Evolutionary conservation across 2,888 invertebrate genomes (phyloP).

Genomic region (Tachystola acroxantha): DNA sequence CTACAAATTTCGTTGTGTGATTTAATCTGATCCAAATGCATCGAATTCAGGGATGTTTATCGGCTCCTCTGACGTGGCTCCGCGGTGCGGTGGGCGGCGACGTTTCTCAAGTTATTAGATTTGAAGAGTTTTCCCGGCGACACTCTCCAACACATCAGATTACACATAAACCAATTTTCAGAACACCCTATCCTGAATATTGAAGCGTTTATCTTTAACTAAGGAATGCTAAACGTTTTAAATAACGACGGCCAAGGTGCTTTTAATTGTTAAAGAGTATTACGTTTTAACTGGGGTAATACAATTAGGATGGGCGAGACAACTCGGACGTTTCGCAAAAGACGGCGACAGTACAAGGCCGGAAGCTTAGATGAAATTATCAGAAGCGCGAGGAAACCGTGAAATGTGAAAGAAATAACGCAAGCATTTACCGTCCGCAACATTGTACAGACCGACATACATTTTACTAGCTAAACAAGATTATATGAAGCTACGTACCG

Average conservation of each 20-base stretch:
- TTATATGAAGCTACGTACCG: too few relatives aligned
- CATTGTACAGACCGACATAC: too few relatives aligned
- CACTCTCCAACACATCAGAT: slow-evolving; percentile 36
- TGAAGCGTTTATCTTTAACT: not conserved
- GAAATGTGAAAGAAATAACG: not conserved
- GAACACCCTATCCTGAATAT: slow-evolving; percentile 5
- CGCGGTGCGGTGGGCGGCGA: slow-evolving; percentile 11
- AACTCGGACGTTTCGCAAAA: not conserved
- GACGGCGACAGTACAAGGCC: too few relatives aligned
- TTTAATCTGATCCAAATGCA: slow-evolving; percentile 28
- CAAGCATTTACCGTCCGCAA: too few relatives aligned
- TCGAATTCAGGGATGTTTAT: slow-evolving; percentile 30
- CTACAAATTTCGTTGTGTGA: too few relatives aligned
- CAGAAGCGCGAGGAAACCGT: not conserved
- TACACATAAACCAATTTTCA: slow-evolving; percentile 30
- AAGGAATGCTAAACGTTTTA: not conserved
- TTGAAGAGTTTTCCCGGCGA: slow-evolving; percentile 41
- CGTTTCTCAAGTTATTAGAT: slow-evolving; percentile 39
- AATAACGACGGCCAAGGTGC: not conserved
- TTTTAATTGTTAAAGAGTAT: slow-evolving; percentile 3
- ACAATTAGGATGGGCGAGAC: slow-evolving; percentile 4
- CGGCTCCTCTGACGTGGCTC: slow-evolving; percentile 26
- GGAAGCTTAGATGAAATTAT: slow-evolving; percentile 5
- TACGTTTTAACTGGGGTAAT: slow-evolving; percentile 1
- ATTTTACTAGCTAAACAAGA: too few relatives aligned